Evolutionary conservation across 2,888 invertebrate genomes (phyloP), one percentile per base, ranked within the genome.

Genomic region (Oscheius onirici): DNA sequence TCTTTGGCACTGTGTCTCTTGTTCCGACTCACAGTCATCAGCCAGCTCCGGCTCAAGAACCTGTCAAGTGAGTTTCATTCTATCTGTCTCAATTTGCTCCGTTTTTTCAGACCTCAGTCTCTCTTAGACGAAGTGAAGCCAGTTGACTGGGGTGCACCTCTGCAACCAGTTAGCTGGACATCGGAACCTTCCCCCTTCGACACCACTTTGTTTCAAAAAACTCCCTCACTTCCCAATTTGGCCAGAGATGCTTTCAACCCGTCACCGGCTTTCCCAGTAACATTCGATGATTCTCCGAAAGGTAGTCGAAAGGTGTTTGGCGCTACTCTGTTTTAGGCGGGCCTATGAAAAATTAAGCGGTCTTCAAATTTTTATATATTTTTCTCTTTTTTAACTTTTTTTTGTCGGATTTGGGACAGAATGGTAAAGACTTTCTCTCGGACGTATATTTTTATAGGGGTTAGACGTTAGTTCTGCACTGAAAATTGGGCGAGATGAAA

Each of bases 201-300:
- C 10, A 17, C 24, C 17, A 3, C 63, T 1, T 20, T 51, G 28
- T 26, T 28, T 6, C 51, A 69, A 6, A 43, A 44, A 24, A 61
- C 72, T 8, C 72, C 72, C 8, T 72, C 72, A 17, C 34, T 72
- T 34, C 72, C 72, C 17, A 72, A 69, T 61, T 44, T 72, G 20
- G 26, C 40, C 15, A 46, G 17, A n/a, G 17, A 46, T 6, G 24
- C 17, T 6, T 24, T 26, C 22, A 41, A n/a, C 22, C 49, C 55
- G 2, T 46, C 72, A 5, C 60, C 60, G 2, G 46, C 63, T 24
- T 79, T 79, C 54, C 79, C 79, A 0, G 76, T 79, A 13, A 68
- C 65, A 11, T 77, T 77, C 44, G 76, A 75, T 28, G 76, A 76
- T 8, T 65, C 67, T 3, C 66, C 74, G 10, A 69, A 55, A 22